Evolutionary conservation across 2,888 invertebrate genomes (phyloP).

Genomic region (Parnassius smintheus): DNA sequence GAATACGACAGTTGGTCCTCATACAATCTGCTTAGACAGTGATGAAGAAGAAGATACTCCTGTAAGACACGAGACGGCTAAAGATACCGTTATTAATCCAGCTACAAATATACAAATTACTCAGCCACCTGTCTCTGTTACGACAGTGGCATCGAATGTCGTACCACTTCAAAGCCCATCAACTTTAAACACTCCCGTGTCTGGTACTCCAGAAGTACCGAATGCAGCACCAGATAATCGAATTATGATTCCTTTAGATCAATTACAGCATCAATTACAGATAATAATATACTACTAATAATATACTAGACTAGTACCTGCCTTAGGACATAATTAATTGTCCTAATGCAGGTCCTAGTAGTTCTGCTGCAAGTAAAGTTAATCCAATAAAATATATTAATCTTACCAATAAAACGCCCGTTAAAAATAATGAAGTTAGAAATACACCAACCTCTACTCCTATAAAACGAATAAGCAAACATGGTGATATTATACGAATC

Average conservation of each 20-base stretch:
- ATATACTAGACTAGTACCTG: too few relatives aligned
- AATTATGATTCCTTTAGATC: neutral
- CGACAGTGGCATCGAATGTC: neutral
- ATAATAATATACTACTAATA: too few relatives aligned
- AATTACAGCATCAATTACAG: neutral
- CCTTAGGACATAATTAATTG: too few relatives aligned
- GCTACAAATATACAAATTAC: neutral
- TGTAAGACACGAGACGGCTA: neutral
- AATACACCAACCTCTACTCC: too few relatives aligned
- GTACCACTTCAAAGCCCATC: neutral
- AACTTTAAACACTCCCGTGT: neutral
- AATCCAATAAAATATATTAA: too few relatives aligned
- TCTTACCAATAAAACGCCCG: too few relatives aligned
- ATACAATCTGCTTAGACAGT: slow-evolving; percentile 16
- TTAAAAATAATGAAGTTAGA: neutral
- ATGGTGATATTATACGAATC: slow-evolving; percentile 10
- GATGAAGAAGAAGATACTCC: slow-evolving; percentile 11
- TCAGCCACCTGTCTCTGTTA: neutral
- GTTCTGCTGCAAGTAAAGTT: too few relatives aligned
- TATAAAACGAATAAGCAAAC: neutral
- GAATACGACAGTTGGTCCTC: neutral
- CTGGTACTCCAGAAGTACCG: neutral
- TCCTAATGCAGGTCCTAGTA: too few relatives aligned
- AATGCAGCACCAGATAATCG: neutral
- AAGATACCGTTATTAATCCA: neutral